Base-by-base conservation (phyloP, 2,113 vertebrate species). In the Tyrannus savana region DNA sequence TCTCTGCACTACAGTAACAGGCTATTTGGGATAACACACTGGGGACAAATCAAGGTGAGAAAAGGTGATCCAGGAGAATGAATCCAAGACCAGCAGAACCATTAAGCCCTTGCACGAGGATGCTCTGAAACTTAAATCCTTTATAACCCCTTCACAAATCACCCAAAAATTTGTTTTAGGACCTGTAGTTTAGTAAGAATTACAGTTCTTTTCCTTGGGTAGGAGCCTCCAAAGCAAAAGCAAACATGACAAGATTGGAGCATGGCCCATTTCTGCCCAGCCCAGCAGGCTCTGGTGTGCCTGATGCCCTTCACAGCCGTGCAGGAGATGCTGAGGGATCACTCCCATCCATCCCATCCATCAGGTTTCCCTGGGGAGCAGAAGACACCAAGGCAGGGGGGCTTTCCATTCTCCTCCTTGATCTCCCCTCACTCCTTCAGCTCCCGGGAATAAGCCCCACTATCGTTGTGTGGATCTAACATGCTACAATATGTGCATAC, bases 401-500 rank as follows among this genome's bases (percentile, higher is more conserved):
- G 11, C 16, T 68, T 93, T 94, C 71, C 87, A 64, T 78, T 78
- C 91, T 81, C 63, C 19, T n/a, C 60, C 76, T 88, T 91, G 82
- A 63, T 59, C 81, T 66, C 89, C 90, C 75, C 93, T 80, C 81
- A 82, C 68, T 47, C 9, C 1, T 59, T 63, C 42, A 39, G 50
- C 49, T 82, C 52, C 64, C 91, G 52, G 24, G 75, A 90, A 76
- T 62, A 33, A 73, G 44, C 82, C 72, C 39, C 52, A 60, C 52
- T 41, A 59, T 68, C 75, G 90, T 91, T 86, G 55, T 77, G 87
- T 96, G 85, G 62, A 67, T 93, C 94, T 93, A 94, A 90, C 90
- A 74, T 87, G 94, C 96, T 95, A 84, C 66, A 69, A 95, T 67
- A 91, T 55, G 83, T 88, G 94, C 95, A 86, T 92, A 95, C 83